Conservation (phyloP, 1,140 invertebrate species). For the Reticulitermes speratus region DNA sequence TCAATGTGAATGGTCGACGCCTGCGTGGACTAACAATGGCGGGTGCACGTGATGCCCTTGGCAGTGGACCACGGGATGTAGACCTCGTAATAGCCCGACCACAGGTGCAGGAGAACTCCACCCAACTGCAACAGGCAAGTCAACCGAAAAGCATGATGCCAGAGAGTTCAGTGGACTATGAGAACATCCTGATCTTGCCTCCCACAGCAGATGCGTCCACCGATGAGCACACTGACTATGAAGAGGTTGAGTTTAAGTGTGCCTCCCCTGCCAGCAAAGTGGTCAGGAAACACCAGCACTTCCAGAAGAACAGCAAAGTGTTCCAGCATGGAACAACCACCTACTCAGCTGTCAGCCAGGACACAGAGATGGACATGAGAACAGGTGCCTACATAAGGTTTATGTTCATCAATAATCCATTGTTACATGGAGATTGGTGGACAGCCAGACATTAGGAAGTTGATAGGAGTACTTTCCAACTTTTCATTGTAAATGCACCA, state of each 20-base stretch:
- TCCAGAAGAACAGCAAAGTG: slow-evolving; percentile 59
- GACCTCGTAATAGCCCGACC: slow-evolving; percentile 43
- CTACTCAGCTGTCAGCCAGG: slow-evolving; percentile 46
- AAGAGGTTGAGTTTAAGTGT: slow-evolving; percentile 5
- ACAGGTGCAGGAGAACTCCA: not conserved
- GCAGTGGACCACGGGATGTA: slow-evolving; percentile 60
- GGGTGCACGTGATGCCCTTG: slow-evolving; percentile 71
- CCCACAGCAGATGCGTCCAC: slow-evolving; percentile 48
- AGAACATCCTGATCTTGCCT: slow-evolving; percentile 58
- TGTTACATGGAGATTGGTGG: not conserved
- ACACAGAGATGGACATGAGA: not conserved
- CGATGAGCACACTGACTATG: not conserved
- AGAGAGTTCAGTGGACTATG: slow-evolving; percentile 69
- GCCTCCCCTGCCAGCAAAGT: slow-evolving; percentile 33
- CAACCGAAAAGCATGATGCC: slow-evolving; percentile 45
- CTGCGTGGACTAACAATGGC: slow-evolving; percentile 71
- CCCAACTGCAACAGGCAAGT: slow-evolving; percentile 36
- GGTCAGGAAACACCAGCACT: slow-evolving; percentile 49
- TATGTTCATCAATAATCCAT: not conserved
- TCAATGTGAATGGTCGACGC: slow-evolving; percentile 78
- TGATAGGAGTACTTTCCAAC: too few species aligned
- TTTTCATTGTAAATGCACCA: too few species aligned
- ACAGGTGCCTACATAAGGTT: not conserved
- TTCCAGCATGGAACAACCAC: slow-evolving; percentile 54
- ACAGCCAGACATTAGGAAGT: too few species aligned